A percentile compares a stretch with the other conserved stretches of the same genome.
phyloP scores from a whole-genome alignment of 2,888 invertebrate genomes.

The Nomada fabriciana region DNA sequence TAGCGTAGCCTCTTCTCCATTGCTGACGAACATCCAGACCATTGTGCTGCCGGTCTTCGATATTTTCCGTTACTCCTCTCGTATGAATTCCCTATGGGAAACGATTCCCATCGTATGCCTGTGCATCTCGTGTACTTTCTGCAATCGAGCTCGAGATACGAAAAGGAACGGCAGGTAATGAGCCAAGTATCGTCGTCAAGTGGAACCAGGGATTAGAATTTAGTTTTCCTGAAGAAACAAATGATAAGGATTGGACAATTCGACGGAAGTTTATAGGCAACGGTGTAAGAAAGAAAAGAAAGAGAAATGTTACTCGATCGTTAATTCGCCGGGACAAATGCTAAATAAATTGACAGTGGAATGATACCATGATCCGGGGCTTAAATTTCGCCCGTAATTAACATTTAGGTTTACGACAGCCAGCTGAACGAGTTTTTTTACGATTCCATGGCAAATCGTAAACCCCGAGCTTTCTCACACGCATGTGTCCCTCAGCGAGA shows the following conservation, averaged over 20 bases:
- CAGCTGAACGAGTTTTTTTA: constrained; percentile 20
- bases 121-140: not conserved
- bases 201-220: no score
- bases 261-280: no score
- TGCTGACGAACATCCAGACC: not conserved
- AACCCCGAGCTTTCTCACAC: not conserved
- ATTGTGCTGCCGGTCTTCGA: constrained; percentile 35
- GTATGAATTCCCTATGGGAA: not conserved
- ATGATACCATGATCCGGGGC: constrained; percentile 1
- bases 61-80: constrained; percentile 20
- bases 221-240: no score
- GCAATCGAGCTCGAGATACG: not conserved
- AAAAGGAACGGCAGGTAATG: not conserved
- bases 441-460: constrained; percentile 25
- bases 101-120: not conserved
- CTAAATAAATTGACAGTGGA: not conserved
- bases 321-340: no score
- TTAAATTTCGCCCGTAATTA: constrained; percentile 24
- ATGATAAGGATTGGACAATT: no score
- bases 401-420: constrained; percentile 33
- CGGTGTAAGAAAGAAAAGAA: no score
- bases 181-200: not conserved
- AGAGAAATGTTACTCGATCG: no score
- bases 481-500: not conserved
- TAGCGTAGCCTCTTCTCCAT: not conserved